Evolutionary conservation across 2,797 vertebrate genomes (phyloP).

Genomic region (Tolypeutes matacus): DNA sequence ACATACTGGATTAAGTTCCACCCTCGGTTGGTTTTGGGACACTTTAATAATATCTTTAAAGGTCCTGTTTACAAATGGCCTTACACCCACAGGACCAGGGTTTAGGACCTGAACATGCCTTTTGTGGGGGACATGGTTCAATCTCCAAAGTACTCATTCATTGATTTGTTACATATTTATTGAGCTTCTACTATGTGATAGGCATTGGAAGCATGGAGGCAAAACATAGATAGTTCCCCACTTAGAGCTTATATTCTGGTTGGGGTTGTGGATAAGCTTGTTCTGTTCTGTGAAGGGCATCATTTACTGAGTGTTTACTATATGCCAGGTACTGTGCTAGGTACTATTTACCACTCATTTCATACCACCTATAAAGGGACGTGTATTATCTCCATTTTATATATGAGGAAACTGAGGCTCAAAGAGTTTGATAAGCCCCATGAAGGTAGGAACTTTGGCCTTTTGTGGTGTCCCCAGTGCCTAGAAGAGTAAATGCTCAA

Average conservation of each 20-base stretch:
- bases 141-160: background rate
- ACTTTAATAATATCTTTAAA: too few species aligned
- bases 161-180: slow-evolving; percentile 47
- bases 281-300: background rate
- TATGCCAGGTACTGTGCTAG: background rate
- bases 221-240: background rate
- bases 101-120: too few species aligned
- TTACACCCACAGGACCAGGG: too few species aligned
- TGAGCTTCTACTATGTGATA: background rate
- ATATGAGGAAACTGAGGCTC: slow-evolving; percentile 38
- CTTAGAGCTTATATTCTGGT: background rate
- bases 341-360: background rate
- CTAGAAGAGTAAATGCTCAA: background rate
- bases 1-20: too few species aligned
- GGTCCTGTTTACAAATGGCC: too few species aligned
- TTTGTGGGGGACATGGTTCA: too few species aligned
- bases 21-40: too few species aligned
- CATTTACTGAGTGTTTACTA: background rate
- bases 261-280: background rate
- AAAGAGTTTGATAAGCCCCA: slow-evolving; percentile 23
- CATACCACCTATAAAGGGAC: background rate
- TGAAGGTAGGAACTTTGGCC: background rate
- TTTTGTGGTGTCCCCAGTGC: background rate
- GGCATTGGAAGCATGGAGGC: background rate
- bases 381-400: background rate